Evolutionary conservation across 37 sponge, comb jelly and placozoan genomes (phyloP).

Genomic region (Amphimedon queenslandica): DNA sequence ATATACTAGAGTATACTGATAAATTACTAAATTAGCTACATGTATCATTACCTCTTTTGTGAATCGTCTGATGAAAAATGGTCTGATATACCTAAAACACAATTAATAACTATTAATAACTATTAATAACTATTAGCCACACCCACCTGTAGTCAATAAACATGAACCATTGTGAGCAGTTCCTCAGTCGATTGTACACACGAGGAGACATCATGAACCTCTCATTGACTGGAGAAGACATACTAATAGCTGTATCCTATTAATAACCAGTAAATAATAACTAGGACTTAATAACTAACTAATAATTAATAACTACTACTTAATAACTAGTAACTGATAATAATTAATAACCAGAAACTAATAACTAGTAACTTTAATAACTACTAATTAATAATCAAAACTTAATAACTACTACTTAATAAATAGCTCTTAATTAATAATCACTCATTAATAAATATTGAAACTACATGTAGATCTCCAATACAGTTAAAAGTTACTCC

Average conservation of each 20-base stretch:
- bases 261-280: too few species aligned
- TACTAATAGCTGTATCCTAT: constrained; percentile 24
- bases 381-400: too few species aligned
- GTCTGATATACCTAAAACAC: constrained; percentile 49
- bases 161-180: constrained; percentile 48
- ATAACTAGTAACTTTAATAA: too few species aligned
- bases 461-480: neutral
- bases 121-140: neutral
- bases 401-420: too few species aligned
- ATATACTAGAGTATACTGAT: neutral
- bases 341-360: too few species aligned
- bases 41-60: constrained; percentile 41
- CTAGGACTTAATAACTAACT: too few species aligned
- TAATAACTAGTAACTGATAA: too few species aligned
- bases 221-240: neutral
- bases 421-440: too few species aligned
- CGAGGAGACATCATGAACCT: neutral
- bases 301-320: too few species aligned
- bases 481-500: neutral
- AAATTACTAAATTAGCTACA: neutral
- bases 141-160: constrained; percentile 41
- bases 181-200: neutral
- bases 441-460: constrained; percentile 1
- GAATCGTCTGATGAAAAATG: constrained; percentile 54
- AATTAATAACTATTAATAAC: neutral